Percentiles rank a stretch among this genome's conserved stretches.
Conservation (phyloP, 2,888 invertebrate genomes). For the Drosophila lutescens region DNA sequence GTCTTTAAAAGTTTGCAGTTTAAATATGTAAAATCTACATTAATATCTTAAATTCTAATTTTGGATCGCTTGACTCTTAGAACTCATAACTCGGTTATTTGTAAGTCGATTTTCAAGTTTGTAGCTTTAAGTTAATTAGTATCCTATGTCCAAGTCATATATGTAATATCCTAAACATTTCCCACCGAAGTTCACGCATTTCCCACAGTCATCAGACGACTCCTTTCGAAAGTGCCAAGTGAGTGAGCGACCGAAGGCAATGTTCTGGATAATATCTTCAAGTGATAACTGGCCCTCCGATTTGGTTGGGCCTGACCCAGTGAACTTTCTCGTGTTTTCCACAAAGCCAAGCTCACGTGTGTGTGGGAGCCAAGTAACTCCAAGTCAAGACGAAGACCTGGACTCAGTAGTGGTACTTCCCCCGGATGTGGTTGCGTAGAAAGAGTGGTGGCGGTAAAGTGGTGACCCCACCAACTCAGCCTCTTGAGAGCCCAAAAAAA, state of each 20-base stretch:
- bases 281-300: conserved; percentile 31
- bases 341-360: conserved; percentile 18
- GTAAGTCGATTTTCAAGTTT: no score
- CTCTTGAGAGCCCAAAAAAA: conserved; percentile 7
- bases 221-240: conserved; percentile 27
- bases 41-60: no score
- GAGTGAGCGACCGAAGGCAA: conserved; percentile 53
- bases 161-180: background rate
- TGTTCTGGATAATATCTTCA: conserved; percentile 55
- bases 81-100: no score
- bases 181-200: conserved; percentile 22
- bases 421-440: conserved; percentile 53
- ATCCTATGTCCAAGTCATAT: no score
- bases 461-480: conserved; percentile 11
- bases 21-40: no score
- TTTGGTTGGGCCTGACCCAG: conserved; percentile 28
- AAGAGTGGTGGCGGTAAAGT: conserved; percentile 11
- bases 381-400: conserved; percentile 11
- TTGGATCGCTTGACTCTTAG: no score
- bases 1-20: no score
- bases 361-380: conserved; percentile 42
- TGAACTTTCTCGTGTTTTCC: conserved; percentile 29
- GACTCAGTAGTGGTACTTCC: conserved; percentile 3
- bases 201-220: conserved; percentile 12
- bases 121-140: no score